Evolutionary conservation across 2,888 invertebrate species (phyloP), one percentile per base, ranked within the genome.

Genomic region (Trissolcus brochymenae): DNA sequence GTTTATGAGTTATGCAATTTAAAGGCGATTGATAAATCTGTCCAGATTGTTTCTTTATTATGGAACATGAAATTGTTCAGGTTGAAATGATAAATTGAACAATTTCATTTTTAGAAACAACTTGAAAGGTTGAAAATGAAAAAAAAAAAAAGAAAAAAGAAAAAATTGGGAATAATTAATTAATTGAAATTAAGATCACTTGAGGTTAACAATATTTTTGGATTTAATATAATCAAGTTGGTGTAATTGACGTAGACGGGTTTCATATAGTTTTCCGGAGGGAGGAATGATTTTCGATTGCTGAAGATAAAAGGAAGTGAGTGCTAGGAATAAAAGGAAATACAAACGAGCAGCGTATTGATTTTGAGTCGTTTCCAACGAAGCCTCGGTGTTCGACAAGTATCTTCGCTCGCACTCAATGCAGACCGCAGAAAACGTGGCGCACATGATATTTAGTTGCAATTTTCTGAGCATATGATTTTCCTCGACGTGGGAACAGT

Each of bases 281-380:
- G 11, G 35, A 41, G 56, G 54, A 35, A 43, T 51, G 50, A 64
- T 64, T 50, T 57, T n/a, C 16, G 68, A 65, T 70, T 53, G 65
- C 35, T 40, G 29, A 43, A 61, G 65, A 76, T 66, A 61, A 72
- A 70, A 77, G 50, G 62, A 73, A 73, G 40, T 16, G 16, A 54
- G 35, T 53, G 54, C 17, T 43, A 43, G 43, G 66, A 54, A 74
- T 74, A 70, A 73, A 77, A 46, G 74, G 73, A 70, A 68, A 60
- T 61, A 64, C 68, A 68, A 78, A 78, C 77, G 68, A 73, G 66
- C 51, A 65, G 14, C 54, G 73, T 78, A 78, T 78, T 78, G 77
- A 78, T 78, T 78, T 78, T 78, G 77, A 73, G 60, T 59, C 61
- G 77, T 78, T 70, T 70, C 77, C 73, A 78, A 74, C 77, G 73